phyloP scores from a whole-genome alignment of 2,888 invertebrate genomes.

The Cataglyphis rosenhaueri region DNA sequence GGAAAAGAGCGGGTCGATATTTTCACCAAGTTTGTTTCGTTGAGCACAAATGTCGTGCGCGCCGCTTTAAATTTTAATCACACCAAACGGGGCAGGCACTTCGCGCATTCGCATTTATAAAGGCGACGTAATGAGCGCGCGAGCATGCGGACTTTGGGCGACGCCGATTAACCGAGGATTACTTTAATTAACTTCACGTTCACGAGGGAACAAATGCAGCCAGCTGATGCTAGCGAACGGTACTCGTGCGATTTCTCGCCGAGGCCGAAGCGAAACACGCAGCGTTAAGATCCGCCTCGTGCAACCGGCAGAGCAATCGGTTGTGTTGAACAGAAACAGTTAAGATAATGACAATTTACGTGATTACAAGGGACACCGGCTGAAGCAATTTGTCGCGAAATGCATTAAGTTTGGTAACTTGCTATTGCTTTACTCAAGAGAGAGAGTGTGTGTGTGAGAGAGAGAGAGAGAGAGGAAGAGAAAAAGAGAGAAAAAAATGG shows the following conservation, averaged over 20 bases:
- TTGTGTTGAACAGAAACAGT: slow-evolving; percentile 34
- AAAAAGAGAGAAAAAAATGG: background rate
- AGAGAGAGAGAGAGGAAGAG: no score
- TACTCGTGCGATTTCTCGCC: background rate
- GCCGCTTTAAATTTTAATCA: slow-evolving; percentile 58
- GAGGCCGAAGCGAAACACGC: background rate
- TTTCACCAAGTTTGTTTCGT: slow-evolving; percentile 27
- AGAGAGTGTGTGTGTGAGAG: background rate
- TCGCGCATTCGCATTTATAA: slow-evolving; percentile 30
- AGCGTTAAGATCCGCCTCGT: slow-evolving; percentile 2
- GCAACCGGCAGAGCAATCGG: background rate
- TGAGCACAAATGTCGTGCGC: slow-evolving; percentile 44
- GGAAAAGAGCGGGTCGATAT: slow-evolving; percentile 25
- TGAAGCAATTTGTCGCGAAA: slow-evolving; percentile 40
- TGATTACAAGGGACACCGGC: slow-evolving; percentile 14
- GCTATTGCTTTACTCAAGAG: slow-evolving; percentile 7
- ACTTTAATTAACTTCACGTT: slow-evolving; percentile 64
- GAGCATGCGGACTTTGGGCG: slow-evolving; percentile 2
- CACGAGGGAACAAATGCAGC: slow-evolving; percentile 35
- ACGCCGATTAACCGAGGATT: slow-evolving; percentile 61
- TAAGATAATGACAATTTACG: slow-evolving; percentile 44
- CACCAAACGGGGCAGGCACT: slow-evolving; percentile 18
- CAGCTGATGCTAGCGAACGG: background rate
- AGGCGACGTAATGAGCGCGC: slow-evolving; percentile 58
- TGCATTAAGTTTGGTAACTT: slow-evolving; percentile 32